Base-by-base conservation (phyloP, 2,888 invertebrate species). In the Pasiphila rectangulata region DNA sequence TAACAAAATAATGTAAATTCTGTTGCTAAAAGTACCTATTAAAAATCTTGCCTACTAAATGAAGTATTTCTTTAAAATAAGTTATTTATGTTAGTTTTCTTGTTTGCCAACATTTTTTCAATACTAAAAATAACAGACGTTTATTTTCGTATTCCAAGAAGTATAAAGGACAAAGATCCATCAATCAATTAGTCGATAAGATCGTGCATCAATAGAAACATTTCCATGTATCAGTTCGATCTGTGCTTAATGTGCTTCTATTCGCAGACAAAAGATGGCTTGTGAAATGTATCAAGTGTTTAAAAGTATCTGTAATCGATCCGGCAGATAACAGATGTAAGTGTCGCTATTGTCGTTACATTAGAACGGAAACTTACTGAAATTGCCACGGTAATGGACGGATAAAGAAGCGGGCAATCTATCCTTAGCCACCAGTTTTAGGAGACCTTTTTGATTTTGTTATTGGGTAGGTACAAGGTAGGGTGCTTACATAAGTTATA, bases 261-360 rank as follows among this genome's bases (percentile, higher is more conserved):
- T 61, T 50, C 32, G 42, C 37, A 46, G 39, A 71, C 68, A 71
- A 74, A 55, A 45, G 64, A 56, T 71, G 75, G 69, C 62, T n/a
- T 51, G 47, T 74, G 64, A 71, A 75, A 77, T 71, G 71, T 75
- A 82, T 82, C 78, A 60, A 74, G 74, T 78, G 74, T 76, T 65
- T 68, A 67, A 63, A 67, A 72, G 68, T 73, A 72, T 74, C 71
- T 61, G 51, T 59, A 56, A 64, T 50, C 54, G 71, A 75, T 78
- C 62, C 54, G 57, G 20, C 42, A 55, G 75, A 76, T 74, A 76
- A 71, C 61, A 57, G 59, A 43, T 49, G 51, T 47, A 56, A 57
- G 60, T 57, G 56, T 49, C 39, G 46, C 52, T 16, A 51, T 61
- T 61, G 61, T 61, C 46, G 39, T 44, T 46, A 54, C 20, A 48